Evolutionary conservation across 2,797 vertebrate genomes (phyloP).

Genomic region (Enteromius treurensis): DNA sequence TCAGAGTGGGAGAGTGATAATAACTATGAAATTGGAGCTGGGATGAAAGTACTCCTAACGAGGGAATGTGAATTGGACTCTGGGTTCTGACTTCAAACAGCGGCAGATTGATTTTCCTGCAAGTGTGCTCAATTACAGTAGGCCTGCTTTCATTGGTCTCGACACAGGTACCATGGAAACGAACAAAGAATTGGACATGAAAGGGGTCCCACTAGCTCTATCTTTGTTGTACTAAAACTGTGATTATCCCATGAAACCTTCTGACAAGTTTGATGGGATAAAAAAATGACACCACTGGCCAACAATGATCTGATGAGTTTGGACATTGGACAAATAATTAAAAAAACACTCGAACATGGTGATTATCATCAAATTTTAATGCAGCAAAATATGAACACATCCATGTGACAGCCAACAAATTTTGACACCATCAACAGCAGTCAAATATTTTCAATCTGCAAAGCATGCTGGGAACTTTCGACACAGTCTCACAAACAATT

Average conservation of each 20-base stretch:
- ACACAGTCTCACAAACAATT: no score
- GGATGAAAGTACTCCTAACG: slow-evolving; percentile 51
- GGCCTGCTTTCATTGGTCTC: slow-evolving; percentile 25
- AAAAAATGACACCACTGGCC: background rate
- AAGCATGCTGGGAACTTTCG: background rate
- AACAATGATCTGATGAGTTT: background rate
- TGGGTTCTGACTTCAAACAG: slow-evolving; percentile 48
- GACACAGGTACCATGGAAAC: slow-evolving; percentile 45
- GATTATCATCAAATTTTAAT: no score
- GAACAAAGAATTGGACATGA: slow-evolving; percentile 26
- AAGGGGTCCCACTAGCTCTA: slow-evolving; percentile 8
- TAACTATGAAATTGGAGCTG: slow-evolving; percentile 43
- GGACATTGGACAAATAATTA: no score
- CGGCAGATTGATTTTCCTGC: slow-evolving; percentile 43
- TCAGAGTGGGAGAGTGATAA: slow-evolving; percentile 31
- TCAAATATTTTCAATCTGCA: no score
- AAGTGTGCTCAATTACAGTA: slow-evolving; percentile 46
- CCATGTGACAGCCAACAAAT: no score
- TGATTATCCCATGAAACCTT: slow-evolving; percentile 21
- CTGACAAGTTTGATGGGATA: background rate
- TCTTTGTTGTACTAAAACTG: slow-evolving; percentile 17
- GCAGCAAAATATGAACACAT: no score
- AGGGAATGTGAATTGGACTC: slow-evolving; percentile 30
- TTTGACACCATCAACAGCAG: no score
- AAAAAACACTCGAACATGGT: no score